Base-by-base conservation (phyloP, 2,113 vertebrate species). In the Oncorhynchus kisutch region DNA sequence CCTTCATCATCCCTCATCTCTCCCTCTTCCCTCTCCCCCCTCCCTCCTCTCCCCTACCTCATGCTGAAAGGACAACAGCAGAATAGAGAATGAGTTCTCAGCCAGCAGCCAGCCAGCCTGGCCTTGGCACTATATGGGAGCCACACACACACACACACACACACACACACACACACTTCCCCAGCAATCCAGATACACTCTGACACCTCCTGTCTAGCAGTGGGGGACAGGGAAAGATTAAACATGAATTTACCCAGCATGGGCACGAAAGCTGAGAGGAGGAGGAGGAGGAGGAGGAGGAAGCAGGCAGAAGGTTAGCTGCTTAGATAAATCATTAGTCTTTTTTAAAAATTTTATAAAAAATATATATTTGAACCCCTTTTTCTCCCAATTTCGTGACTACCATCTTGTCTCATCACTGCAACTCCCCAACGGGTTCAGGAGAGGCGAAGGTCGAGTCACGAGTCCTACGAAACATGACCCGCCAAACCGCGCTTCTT, bases 81-180 rank as follows among this genome's bases (percentile, higher is more conserved):
- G 85, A 86, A 86, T 76, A 80, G 60, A 54, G 79, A 78, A 88
- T 90, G 85, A 88, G 84, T 80, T 81, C 22, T 81, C 8, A 45
- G 39, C 39, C 7, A 8, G 7, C 39, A 39, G 39, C 39, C 39
- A 39, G 39, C 1, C 39, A 84, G 70, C 82, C 85, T 74, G 49
- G 59, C 68, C 67, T 67, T 85, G 86, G 84, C 48, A 70, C 90
- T 86, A 88, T 76, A 81, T 89, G 81, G 80, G 69, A 72, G 39
- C 8, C 5, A 39, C 34, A 39, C 7, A 8, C 7, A 39, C 34
- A 39, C 34, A 39, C 34, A 39, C 39, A 39, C 39, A 45, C 39
- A 45, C 39, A 45, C 39, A 11, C 8, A 45, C 39, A 45, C 39
- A 45, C 39, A 45, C 39, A 45, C 39, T 9, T 8, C 8, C 39